Base-by-base conservation (phyloP, 1,140 invertebrate species). In the Meloidogyne exigua region DNA sequence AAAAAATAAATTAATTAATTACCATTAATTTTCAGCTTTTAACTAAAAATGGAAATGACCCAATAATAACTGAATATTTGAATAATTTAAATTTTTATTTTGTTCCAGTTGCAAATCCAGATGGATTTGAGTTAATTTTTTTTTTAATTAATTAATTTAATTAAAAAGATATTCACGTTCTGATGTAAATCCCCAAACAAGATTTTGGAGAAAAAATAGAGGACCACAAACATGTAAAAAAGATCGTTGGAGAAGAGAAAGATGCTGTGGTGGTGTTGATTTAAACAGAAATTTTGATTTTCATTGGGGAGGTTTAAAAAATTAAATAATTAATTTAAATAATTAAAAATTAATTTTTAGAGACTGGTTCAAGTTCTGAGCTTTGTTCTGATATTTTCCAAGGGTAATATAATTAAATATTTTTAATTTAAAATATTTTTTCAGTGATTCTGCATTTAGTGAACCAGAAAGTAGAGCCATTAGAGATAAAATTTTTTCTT, bases 241-340 rank as follows among this genome's bases (percentile, higher is more conserved):
- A 71, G 84, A 88, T 78, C 76, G 79, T n/a, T 87, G 87, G 86
- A 69, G 82, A 57, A 49, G 84, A 15, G 85, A 87, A 25, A 70
- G 87, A 21, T 87, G 85, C 76, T 87, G 85, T 73, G 80, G 82
- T n/a, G 85, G 85, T 18, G 86, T 99, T 18, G 85, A 87, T 68
- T 72, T 87, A 13, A 87, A 87, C 68, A 68, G 85, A 44, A 87
- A 87, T 75, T 87, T 88, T 73, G 85, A 87, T 72, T 87, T 88
- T 74, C 85, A 87, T 71, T 87, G 82, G 78, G 85, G 86, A 75
- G 85, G 84, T 82, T 66, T 23, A 62, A 18, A 18, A 21, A 69
- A 44, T 44, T 23, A 63, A 11, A 36, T 13, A 13, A 15, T 18
- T 25, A 32, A 32, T 3, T 32, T 32, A 32, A 13, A 15, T 39